Percentiles rank a stretch among this genome's conserved stretches.
Evolutionary conservation across 2,888 invertebrate species (phyloP).

Genomic region (Mimumesa dahlbomi): DNA sequence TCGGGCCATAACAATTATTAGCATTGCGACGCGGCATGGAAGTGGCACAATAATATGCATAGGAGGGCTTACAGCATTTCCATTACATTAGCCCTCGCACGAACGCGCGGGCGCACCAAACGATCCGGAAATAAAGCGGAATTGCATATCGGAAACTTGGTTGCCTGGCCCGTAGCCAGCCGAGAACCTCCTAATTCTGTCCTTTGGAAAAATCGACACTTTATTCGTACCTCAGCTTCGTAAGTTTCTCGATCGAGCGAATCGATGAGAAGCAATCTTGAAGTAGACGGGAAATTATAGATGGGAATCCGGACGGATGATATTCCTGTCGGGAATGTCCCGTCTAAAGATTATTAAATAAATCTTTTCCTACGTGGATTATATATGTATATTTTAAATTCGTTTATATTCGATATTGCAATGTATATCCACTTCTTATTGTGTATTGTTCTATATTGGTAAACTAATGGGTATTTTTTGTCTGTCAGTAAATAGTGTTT

Average conservation of each 20-base stretch:
- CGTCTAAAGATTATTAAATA: no score
- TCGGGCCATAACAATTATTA: conserved; percentile 76
- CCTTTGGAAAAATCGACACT: conserved; percentile 64
- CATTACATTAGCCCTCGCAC: conserved; percentile 75
- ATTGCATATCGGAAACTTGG: conserved; percentile 74
- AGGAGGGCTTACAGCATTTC: conserved; percentile 73
- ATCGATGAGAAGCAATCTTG: conserved; percentile 42
- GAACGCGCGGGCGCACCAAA: conserved; percentile 71
- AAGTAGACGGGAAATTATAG: conserved; percentile 27
- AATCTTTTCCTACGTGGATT: no score
- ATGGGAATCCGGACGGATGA: conserved; percentile 25
- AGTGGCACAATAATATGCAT: conserved; percentile 77
- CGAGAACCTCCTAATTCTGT: conserved; percentile 67
- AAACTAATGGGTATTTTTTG: no score
- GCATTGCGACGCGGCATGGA: conserved; percentile 66
- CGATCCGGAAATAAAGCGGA: conserved; percentile 76
- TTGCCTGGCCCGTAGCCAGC: conserved; percentile 65
- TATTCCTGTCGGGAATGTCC: neutral
- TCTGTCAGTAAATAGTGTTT: no score
- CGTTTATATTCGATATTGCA: no score
- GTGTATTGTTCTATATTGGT: no score
- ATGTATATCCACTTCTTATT: no score
- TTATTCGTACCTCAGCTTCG: conserved; percentile 48
- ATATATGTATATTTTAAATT: no score
- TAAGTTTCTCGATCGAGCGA: conserved; percentile 39